A percentile compares a stretch with the other conserved stretches of the same genome.
These are phyloP conservation scores for Microctenopoma stevenorrisi DNA, from an alignment of 2,797 vertebrate genomes.

Conservation along the genomic window DNA sequence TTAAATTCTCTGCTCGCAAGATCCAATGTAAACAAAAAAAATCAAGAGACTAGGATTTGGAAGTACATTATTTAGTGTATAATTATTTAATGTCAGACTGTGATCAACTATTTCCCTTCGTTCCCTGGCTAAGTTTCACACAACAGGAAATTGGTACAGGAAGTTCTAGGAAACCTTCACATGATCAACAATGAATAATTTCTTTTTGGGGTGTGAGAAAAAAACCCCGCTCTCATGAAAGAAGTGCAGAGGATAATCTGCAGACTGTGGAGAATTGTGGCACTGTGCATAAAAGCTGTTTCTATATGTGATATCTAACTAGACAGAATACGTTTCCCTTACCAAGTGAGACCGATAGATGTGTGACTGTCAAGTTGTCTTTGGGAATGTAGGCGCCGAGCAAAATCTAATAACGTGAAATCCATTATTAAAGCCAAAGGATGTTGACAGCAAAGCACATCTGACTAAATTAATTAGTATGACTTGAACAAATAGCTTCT, in stretches of 20 bases:
- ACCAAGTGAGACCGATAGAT: background rate
- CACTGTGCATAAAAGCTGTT: background rate
- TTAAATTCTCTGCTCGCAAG: constrained; percentile 23
- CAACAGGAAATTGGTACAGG: constrained; percentile 4
- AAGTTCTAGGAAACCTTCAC: constrained; percentile 15
- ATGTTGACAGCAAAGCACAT: constrained; percentile 54
- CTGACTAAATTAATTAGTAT: constrained; percentile 68
- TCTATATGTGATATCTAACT: background rate
- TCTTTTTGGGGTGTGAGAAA: background rate
- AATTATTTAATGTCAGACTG: constrained; percentile 54
- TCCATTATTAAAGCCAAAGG: constrained; percentile 56
- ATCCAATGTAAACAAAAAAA: constrained; percentile 30
- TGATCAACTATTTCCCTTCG: constrained; percentile 38
- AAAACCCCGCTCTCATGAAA: background rate
- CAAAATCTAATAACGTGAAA: constrained; percentile 47
- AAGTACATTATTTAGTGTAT: constrained; percentile 54
- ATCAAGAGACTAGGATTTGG: constrained; percentile 5
- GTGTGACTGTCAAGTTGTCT: constrained; percentile 1
- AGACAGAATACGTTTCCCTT: no score
- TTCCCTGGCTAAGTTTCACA: constrained; percentile 16
- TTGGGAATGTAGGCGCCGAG: constrained; percentile 35
- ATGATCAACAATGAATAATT: constrained; percentile 11
- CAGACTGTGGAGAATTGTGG: background rate
- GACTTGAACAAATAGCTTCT: constrained; percentile 55
- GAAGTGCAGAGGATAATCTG: background rate